Evolutionary conservation across 53 echinoderm and acorn worm species (phyloP).

Genomic region (Holothuria scabra): DNA sequence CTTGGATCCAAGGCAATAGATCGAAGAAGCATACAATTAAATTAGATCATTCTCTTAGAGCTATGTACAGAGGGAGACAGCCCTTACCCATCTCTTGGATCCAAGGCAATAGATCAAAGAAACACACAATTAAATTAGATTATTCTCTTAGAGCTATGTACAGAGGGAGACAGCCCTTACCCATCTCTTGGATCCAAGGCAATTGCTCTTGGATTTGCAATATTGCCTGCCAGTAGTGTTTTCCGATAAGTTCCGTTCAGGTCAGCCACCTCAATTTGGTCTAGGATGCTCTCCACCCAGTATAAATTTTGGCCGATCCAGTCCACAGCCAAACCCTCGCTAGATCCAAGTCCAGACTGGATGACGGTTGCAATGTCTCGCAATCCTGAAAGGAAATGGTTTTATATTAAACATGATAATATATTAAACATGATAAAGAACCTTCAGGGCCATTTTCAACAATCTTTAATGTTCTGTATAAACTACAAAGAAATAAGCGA

Average conservation of each 20-base stretch:
- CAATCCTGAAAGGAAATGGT: slow-evolving; percentile 58
- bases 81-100: slow-evolving; percentile 89
- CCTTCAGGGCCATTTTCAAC: no score
- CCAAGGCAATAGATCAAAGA: slow-evolving; percentile 45
- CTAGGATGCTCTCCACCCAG: slow-evolving; percentile 98
- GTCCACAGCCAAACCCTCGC: slow-evolving; percentile 94
- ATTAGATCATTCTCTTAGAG: no score
- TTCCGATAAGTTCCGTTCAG: slow-evolving; percentile 74
- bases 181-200: slow-evolving; percentile 86
- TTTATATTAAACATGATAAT: neutral
- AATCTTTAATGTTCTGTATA: no score
- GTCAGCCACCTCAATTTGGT: slow-evolving; percentile 92
- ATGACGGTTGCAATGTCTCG: slow-evolving; percentile 74
- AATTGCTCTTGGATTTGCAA: slow-evolving; percentile 92
- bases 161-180: slow-evolving; percentile 54
- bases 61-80: neutral
- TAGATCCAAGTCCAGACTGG: slow-evolving; percentile 79
- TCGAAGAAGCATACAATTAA: no score
- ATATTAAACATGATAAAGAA: no score
- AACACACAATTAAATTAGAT: no score
- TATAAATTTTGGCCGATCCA: slow-evolving; percentile 93
- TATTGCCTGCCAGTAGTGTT: slow-evolving; percentile 84
- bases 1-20: slow-evolving; percentile 90
- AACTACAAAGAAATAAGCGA: no score
- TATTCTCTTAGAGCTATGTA: no score